Evolutionary conservation across 2,797 vertebrate genomes (phyloP), one percentile per base, ranked within the genome.

Genomic region (Catharus ustulatus): DNA sequence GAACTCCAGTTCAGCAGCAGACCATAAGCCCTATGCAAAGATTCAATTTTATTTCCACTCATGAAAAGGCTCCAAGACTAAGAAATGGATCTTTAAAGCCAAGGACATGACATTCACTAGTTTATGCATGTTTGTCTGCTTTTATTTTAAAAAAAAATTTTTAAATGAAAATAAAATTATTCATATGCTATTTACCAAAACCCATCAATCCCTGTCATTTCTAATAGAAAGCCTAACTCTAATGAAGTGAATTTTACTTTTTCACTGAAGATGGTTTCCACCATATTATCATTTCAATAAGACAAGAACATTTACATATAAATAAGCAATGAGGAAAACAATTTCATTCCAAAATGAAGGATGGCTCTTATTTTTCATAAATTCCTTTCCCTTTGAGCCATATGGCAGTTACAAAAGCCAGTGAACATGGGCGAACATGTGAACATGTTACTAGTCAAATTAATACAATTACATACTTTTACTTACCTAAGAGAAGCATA

Each of bases 401-500:
- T 36, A 5, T 6, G 73, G 51, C 4, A 78, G 19, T 46, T 78
- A 75, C 3, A 10, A 64, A 67, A 86, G 82, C 3, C 30, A 78
- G 54, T 6, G 4, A 66, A 62, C 27, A 54, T 2, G 22, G 18
- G 59, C 52, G 40, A 40, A 40, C 13, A 40, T 15, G 40, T 40
- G 40, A 40, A 40, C 40, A 71, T 4, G 3, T 46, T 79, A 58
- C 29, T 42, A 6, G 5, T 45, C 68, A 78, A 63, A 81, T 36
- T 69, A 62, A n/a, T 49, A 62, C 74, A 88, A 80, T 88, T 77
- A n/a, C 14, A 69, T 79, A 52, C 32, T 78, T 91, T 67, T 79
- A 46, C 96, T 97, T 97, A 98, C 98, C 98, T 98, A 85, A 98
- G 95, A 76, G 97, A 98, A 93, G 94, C 95, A 96, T 94, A 98